Evolutionary conservation across 2,113 vertebrate species (phyloP).

Genomic region (Felis catus): F.catus_Fca126_mat1.0 CM031428.1:53424501-53425000

Average conservation of each 20-base stretch:
- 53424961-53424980: no score
- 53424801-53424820: no score
- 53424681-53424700: neutral
- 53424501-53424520: neutral
- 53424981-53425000: neutral
- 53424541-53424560: neutral
- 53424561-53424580: neutral
- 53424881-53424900: no score
- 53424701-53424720: neutral
- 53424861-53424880: no score
- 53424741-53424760: no score
- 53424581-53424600: neutral
- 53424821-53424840: no score
- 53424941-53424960: neutral
- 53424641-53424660: neutral
- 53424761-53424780: no score
- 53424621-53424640: neutral
- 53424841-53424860: no score
- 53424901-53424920: neutral
- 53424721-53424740: no score
- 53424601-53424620: neutral
- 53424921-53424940: neutral
- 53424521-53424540: neutral
- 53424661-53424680: accelerated
- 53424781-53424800: no score